Evolutionary conservation across 2,888 invertebrate genomes (phyloP).

Genomic region (Catocala fraxini): DNA sequence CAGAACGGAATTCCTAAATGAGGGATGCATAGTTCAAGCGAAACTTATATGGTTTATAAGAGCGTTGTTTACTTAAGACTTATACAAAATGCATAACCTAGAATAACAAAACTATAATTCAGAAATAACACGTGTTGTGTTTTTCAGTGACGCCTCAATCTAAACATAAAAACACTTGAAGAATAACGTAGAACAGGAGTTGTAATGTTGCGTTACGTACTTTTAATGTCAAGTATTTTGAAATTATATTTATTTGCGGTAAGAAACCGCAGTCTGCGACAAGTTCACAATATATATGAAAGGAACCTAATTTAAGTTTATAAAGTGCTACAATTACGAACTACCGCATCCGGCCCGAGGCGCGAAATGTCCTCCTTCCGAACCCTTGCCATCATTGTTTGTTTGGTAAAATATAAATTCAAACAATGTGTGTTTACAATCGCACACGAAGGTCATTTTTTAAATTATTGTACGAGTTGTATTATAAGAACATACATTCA

Average conservation of each 20-base stretch:
- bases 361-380: constrained; percentile 66
- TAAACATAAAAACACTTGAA: background rate
- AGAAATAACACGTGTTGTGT: no score
- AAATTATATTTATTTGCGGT: constrained; percentile 28
- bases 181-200: constrained; percentile 24
- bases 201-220: constrained; percentile 21
- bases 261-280: constrained; percentile 50
- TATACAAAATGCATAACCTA: no score
- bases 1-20: no score
- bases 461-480: no score
- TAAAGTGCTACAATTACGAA: constrained; percentile 67
- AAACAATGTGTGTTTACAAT: no score
- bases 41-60: no score
- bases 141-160: no score
- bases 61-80: no score
- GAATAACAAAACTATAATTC: no score
- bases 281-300: constrained; percentile 44
- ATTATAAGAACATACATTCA: no score
- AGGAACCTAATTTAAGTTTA: constrained; percentile 12
- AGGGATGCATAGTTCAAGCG: no score
- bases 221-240: constrained; percentile 19
- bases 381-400: constrained; percentile 6
- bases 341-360: constrained; percentile 79
- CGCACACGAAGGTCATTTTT: no score
- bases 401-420: background rate